Evolutionary conservation across 2,113 vertebrate species (phyloP), one percentile per base, ranked within the genome.

Genomic region (Eupsittula cactorum): DNA sequence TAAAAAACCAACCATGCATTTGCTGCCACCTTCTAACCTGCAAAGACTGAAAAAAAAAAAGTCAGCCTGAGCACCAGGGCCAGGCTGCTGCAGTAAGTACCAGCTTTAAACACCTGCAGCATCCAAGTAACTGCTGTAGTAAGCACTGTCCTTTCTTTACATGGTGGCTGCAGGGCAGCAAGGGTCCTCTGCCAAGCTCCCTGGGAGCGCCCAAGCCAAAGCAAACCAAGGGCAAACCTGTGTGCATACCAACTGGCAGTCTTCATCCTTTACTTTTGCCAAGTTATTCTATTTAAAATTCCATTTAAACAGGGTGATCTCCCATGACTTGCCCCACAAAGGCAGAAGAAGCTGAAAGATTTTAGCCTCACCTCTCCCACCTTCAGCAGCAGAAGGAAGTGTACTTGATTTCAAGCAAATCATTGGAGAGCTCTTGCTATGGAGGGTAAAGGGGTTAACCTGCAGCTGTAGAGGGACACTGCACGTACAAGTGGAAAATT

Each of bases 121-220:
- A 92, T n/a, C 44, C 6, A 3, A 75, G 20, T 15, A 80, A 60
- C 15, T 3, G 23, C 49, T 49, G 62, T 55, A 42, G n/a, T 16
- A 42, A 76, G 33, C 1, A 0, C 60, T 63, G 28, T 16, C 64
- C 17, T 62, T 83, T 33, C 53, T 80, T 47, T 0, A 0, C 5
- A 28, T 11, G 4, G 37, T 18, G 24, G 77, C 21, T 16, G 1
- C 25, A 41, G 57, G 17, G 20, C 8, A 71, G 52, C 4, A 2
- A 82, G 10, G 28, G 23, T 47, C 27, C 13, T 18, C n/a, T 59
- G 49, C 9, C 53, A 73, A 60, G 49, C 62, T 53, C 28, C 49
- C 14, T 15, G 27, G 31, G 35, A 84, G 28, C 28, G 39, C 31
- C 33, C 31, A 83, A 78, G 60, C 65, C 62, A 63, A 91, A 63